Conservation (phyloP, 2,888 invertebrate species). For the Dryomyza anilis region DNA sequence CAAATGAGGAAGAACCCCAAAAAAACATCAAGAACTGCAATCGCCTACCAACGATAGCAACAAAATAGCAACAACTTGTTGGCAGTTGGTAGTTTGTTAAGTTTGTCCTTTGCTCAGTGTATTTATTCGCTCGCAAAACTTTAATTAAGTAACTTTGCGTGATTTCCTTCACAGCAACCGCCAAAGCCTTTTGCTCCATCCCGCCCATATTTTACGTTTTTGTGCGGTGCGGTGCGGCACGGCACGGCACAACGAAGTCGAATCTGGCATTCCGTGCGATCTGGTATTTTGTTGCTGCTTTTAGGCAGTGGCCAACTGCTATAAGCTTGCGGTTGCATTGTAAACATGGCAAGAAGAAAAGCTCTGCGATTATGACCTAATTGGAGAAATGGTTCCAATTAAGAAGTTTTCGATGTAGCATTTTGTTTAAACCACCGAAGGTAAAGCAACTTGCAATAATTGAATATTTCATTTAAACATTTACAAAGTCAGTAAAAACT, state of each 20-base stretch:
- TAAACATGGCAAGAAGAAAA: neutral
- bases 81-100: neutral
- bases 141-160: neutral
- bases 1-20: neutral
- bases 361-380: conserved; percentile 7
- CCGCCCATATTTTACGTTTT: neutral
- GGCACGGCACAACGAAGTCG: neutral
- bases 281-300: too few species aligned
- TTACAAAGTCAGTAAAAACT: neutral
- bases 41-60: neutral
- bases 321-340: neutral
- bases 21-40: neutral
- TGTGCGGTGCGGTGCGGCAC: neutral
- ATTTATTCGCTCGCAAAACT: neutral
- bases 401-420: conserved; percentile 1
- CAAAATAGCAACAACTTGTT: neutral
- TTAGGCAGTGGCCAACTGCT: neutral
- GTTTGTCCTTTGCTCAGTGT: neutral
- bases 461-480: neutral
- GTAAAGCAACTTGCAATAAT: too few species aligned
- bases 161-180: neutral
- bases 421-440: conserved; percentile 1
- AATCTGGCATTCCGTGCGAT: too few species aligned
- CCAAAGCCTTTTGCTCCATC: neutral
- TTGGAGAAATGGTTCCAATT: conserved; percentile 11